Evolutionary conservation across 2,113 vertebrate species (phyloP).

Genomic region (Phyllostomus hastatus): DNA sequence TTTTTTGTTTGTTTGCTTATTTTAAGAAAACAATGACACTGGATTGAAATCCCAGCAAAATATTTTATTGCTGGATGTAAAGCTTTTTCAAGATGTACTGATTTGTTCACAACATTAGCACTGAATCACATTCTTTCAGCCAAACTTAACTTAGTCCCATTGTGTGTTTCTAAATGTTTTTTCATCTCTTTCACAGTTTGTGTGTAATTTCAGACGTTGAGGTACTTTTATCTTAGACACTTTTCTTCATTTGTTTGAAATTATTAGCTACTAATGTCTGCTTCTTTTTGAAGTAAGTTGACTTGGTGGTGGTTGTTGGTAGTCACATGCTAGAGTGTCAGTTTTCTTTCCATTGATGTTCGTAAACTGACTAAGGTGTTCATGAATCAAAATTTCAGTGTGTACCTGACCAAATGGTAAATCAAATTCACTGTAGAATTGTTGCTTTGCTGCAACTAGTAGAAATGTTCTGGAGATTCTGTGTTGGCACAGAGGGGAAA

Average conservation of each 20-base stretch:
- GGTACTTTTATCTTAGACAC: slow-evolving; percentile 7
- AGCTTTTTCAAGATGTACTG: slow-evolving; percentile 44
- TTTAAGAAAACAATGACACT: neutral
- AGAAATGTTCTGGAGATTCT: slow-evolving; percentile 36
- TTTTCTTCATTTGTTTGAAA: slow-evolving; percentile 48
- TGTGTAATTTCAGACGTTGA: slow-evolving; percentile 42
- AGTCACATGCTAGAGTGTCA: slow-evolving; percentile 43
- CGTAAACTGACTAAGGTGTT: slow-evolving; percentile 31
- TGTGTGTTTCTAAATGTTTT: slow-evolving; percentile 40
- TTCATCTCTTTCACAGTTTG: neutral
- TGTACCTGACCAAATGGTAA: slow-evolving; percentile 35
- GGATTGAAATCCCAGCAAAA: slow-evolving; percentile 55
- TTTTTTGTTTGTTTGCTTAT: neutral
- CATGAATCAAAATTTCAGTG: slow-evolving; percentile 46
- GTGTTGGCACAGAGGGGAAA: slow-evolving; percentile 45
- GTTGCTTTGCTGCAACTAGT: slow-evolving; percentile 30
- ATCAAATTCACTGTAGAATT: neutral
- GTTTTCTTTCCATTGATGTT: slow-evolving; percentile 50
- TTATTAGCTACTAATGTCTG: neutral
- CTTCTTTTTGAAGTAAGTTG: slow-evolving; percentile 50
- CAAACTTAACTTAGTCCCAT: slow-evolving; percentile 46
- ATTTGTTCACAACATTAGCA: slow-evolving; percentile 64
- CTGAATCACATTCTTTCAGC: slow-evolving; percentile 54
- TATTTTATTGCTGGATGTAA: neutral
- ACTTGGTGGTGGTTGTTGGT: slow-evolving; percentile 46